Conservation (phyloP, 2,113 vertebrate species). For the Pomatorhinus ruficollis region DNA sequence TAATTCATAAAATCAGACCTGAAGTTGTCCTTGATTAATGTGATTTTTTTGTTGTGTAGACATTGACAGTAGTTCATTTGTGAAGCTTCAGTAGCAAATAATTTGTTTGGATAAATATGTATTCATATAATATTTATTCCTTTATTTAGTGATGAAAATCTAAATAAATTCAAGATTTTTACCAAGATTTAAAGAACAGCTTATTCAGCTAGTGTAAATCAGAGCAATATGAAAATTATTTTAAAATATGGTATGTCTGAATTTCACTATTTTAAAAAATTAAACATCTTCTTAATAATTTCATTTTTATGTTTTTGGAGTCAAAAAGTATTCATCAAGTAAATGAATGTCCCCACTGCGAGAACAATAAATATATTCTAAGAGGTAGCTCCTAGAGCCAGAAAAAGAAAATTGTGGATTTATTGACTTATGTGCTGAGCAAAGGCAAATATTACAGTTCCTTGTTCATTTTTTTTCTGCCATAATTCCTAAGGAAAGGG, state of each 20-base stretch:
- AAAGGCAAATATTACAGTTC: neutral
- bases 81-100: neutral
- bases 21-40: neutral
- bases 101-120: neutral
- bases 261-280: neutral
- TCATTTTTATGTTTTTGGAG: neutral
- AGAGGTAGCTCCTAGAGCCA: neutral
- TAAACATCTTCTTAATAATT: neutral
- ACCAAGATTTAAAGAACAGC: neutral
- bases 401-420: neutral
- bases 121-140: neutral
- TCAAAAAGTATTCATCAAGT: neutral
- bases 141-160: neutral
- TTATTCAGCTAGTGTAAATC: neutral
- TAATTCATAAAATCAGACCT: neutral
- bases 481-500: neutral
- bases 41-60: neutral
- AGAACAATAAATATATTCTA: neutral
- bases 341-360: neutral
- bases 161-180: neutral
- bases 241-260: neutral
- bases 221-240: neutral
- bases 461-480: neutral
- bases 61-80: accelerated
- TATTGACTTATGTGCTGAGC: neutral